Evolutionary conservation across 2,888 invertebrate species (phyloP).

Genomic region (Andrena hattorfiana): DNA sequence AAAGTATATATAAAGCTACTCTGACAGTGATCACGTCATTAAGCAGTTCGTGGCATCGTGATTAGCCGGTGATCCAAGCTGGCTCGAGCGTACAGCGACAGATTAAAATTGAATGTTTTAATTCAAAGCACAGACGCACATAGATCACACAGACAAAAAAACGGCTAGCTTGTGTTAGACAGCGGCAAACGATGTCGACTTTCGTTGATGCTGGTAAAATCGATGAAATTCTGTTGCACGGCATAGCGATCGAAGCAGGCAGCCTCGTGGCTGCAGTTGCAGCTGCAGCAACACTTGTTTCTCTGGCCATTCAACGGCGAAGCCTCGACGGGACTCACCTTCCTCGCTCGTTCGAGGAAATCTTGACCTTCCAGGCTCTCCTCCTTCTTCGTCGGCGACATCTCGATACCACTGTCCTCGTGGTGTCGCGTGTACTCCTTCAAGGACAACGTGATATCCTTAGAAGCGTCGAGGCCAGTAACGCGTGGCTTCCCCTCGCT

Average conservation of each 20-base stretch:
- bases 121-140: conserved; percentile 9
- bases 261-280: conserved; percentile 49
- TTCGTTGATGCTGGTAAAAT: conserved; percentile 46
- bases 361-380: conserved; percentile 81
- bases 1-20: background rate
- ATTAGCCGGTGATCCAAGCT: background rate
- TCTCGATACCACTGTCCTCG: conserved; percentile 77
- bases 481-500: conserved; percentile 35
- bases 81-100: background rate
- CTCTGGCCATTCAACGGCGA: conserved; percentile 51
- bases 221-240: conserved; percentile 49
- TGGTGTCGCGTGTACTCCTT: conserved; percentile 67
- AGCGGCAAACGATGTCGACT: conserved; percentile 48
- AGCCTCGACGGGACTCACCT: conserved; percentile 85
- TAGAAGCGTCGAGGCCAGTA: conserved; percentile 53
- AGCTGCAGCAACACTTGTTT: conserved; percentile 53
- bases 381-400: conserved; percentile 73
- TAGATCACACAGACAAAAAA: conserved; percentile 5
- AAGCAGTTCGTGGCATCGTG: background rate
- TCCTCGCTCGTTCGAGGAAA: conserved; percentile 84
- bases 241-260: conserved; percentile 51
- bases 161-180: conserved; percentile 58
- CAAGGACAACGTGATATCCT: conserved; percentile 56
- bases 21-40: background rate
- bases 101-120: background rate